Percentiles rank a stretch among this genome's conserved stretches.
These are phyloP conservation scores for Homarus americanus DNA, from an alignment of 1,140 invertebrate species.

Conservation along the genomic window DNA sequence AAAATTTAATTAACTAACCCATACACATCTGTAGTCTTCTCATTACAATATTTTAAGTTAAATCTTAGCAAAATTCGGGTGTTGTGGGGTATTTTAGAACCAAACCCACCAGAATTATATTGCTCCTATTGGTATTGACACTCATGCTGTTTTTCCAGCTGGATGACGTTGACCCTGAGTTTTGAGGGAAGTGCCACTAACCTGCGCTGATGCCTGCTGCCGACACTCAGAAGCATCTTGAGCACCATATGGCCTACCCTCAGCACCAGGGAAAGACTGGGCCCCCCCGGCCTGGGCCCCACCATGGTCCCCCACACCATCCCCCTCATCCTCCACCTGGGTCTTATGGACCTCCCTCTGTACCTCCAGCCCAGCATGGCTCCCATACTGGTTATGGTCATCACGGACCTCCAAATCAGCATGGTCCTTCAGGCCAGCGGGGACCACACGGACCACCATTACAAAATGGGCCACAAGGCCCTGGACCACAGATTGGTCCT, in stretches of 20 bases:
- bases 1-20: too few relatives aligned
- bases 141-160: slow-evolving; percentile 27
- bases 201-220: slow-evolving; percentile 40
- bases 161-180: not conserved
- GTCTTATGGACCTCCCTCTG: slow-evolving; percentile 14
- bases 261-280: slow-evolving; percentile 45
- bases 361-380: slow-evolving; percentile 8
- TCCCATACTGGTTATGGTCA: slow-evolving; percentile 14
- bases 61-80: too few relatives aligned
- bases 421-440: slow-evolving; percentile 15
- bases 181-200: slow-evolving; percentile 11
- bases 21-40: too few relatives aligned
- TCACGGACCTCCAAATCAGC: slow-evolving; percentile 11
- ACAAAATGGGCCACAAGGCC: not conserved
- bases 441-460: slow-evolving; percentile 3
- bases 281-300: slow-evolving; percentile 38
- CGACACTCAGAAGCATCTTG: slow-evolving; percentile 24
- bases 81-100: too few relatives aligned
- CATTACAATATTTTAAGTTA: too few relatives aligned
- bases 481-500: not conserved
- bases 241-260: slow-evolving; percentile 50
- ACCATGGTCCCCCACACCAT: slow-evolving; percentile 26
- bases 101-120: too few relatives aligned
- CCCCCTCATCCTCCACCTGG: slow-evolving; percentile 32
- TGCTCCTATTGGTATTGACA: too few relatives aligned